Conservation (phyloP, 2,797 vertebrate genomes). For the Anguilla obscura region DNA sequence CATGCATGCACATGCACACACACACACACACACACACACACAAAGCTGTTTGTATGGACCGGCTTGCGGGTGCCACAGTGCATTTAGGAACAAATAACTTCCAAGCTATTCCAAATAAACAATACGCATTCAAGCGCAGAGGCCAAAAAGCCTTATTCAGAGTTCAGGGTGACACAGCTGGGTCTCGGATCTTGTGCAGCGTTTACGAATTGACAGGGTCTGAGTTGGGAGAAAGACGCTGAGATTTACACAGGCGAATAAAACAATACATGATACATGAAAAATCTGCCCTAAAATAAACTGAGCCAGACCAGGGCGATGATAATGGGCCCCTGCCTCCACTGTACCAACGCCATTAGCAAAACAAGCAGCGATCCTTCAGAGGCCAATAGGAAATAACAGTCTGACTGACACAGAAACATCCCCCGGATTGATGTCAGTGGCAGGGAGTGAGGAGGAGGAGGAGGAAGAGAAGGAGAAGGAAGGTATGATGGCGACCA, state of each 20-base stretch:
- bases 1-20: neutral
- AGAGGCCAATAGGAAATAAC: neutral
- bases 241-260: conserved; percentile 21
- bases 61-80: neutral
- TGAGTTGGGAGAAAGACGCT: neutral
- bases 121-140: neutral
- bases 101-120: neutral
- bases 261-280: conserved; percentile 9
- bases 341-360: conserved; percentile 23
- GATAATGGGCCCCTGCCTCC: conserved; percentile 30
- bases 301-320: conserved; percentile 37
- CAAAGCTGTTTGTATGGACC: neutral
- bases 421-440: neutral
- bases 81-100: neutral
- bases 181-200: neutral
- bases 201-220: neutral
- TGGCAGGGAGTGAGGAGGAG: neutral
- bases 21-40: neutral
- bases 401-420: conserved; percentile 23
- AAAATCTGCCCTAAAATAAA: conserved; percentile 38
- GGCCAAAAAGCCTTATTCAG: neutral
- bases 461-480: neutral
- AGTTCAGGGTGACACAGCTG: neutral
- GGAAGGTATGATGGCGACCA: neutral
- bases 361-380: conserved; percentile 19